Conservation (phyloP, 2,113 vertebrate genomes). For the Serilophus lunatus region DNA sequence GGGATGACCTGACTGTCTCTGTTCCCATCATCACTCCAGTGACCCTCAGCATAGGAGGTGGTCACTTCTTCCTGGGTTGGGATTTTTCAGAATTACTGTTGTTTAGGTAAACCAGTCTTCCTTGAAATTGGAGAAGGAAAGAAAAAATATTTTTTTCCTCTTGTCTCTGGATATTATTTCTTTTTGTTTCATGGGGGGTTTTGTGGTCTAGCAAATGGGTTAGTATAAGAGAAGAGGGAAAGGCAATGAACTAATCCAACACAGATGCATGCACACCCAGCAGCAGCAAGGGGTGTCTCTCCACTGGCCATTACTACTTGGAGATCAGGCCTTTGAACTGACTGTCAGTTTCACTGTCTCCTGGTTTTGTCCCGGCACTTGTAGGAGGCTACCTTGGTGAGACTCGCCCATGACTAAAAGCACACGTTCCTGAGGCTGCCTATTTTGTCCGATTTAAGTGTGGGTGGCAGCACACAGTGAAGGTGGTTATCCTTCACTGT, state of each 20-base stretch:
- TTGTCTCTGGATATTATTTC: neutral
- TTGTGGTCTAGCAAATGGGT: neutral
- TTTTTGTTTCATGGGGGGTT: neutral
- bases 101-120: neutral
- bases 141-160: neutral
- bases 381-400: neutral
- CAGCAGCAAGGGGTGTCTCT: neutral
- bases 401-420: neutral
- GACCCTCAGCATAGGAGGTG: neutral
- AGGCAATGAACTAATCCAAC: neutral
- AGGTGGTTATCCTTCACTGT: neutral
- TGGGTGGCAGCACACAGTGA: neutral
- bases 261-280: rapidly evolving
- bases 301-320: neutral
- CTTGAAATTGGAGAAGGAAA: neutral
- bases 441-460: neutral
- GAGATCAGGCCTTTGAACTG: neutral
- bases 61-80: neutral
- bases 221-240: neutral
- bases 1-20: neutral
- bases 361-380: neutral
- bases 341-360: neutral
- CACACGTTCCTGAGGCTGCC: neutral
- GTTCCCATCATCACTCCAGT: rapidly evolving
- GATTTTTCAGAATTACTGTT: neutral